A percentile compares a stretch with the other conserved stretches of the same genome.
phyloP scores from a whole-genome alignment of 2,888 invertebrate species.

The Seladonia tumulorum region DNA sequence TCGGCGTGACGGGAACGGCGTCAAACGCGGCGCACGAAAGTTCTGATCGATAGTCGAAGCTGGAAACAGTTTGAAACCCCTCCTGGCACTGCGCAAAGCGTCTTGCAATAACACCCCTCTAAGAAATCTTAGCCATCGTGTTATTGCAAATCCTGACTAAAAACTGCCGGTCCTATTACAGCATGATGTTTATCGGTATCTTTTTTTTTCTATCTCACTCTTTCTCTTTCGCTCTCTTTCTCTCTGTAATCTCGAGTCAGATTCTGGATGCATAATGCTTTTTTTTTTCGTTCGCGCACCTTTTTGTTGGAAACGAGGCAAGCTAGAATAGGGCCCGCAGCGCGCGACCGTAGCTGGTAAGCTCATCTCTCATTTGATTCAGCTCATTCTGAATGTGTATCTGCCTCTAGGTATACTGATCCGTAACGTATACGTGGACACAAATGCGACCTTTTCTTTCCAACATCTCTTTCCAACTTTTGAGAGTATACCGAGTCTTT shows the following conservation, averaged over 20 bases:
- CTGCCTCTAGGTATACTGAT: constrained; percentile 64
- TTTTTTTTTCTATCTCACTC: constrained; percentile 2
- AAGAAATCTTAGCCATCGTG: constrained; percentile 42
- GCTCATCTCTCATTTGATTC: constrained; percentile 60
- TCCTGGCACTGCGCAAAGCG: constrained; percentile 60
- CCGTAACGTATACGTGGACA: constrained; percentile 55
- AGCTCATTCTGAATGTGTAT: constrained; percentile 59
- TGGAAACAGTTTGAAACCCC: constrained; percentile 47
- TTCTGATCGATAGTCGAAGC: constrained; percentile 57
- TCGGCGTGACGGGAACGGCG: constrained; percentile 8
- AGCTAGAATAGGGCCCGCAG: constrained; percentile 74
- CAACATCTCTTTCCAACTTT: constrained; percentile 42
- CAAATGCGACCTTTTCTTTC: constrained; percentile 59
- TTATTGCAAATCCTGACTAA: constrained; percentile 63
- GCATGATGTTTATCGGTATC: constrained; percentile 7
- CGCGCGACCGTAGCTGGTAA: constrained; percentile 76
- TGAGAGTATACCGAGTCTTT: constrained; percentile 57
- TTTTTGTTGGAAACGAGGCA: not conserved
- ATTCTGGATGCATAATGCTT: constrained; percentile 4
- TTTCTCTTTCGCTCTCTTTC: not conserved
- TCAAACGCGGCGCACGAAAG: constrained; percentile 55
- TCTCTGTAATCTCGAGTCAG: not conserved
- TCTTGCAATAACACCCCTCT: constrained; percentile 67
- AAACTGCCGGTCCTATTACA: constrained; percentile 56
- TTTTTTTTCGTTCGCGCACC: not conserved